Conservation (phyloP, 1,140 invertebrate genomes). For the Lasaia peninsularis region DNA sequence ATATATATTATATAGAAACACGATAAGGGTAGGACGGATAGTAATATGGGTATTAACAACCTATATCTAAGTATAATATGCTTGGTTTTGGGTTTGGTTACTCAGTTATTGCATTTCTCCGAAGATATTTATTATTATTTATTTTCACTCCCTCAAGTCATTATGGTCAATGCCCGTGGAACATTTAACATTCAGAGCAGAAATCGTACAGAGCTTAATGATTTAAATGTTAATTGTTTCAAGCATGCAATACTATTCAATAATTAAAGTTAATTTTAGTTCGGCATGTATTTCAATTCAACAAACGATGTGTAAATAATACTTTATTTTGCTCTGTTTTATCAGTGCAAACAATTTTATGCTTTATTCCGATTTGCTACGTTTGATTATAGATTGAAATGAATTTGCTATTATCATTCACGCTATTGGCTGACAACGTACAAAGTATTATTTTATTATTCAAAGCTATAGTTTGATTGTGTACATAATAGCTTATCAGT, state of each 20-base stretch:
- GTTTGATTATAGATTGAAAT: neutral
- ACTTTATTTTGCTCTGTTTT: conserved; percentile 27
- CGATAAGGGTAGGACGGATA: too few species aligned
- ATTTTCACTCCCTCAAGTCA: too few species aligned
- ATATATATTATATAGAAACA: too few species aligned
- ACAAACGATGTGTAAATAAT: conserved; percentile 33
- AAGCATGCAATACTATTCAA: conserved; percentile 16
- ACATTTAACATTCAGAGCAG: neutral
- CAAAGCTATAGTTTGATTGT: neutral
- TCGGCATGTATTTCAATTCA: conserved; percentile 20
- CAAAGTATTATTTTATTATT: conserved; percentile 3
- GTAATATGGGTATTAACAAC: too few species aligned
- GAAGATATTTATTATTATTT: too few species aligned
- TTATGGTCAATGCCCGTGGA: neutral
- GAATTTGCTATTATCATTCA: neutral
- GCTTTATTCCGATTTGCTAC: conserved; percentile 1
- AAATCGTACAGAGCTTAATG: neutral
- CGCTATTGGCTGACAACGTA: neutral
- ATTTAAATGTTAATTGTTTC: conserved; percentile 12
- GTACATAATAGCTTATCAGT: neutral
- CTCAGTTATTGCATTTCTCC: too few species aligned
- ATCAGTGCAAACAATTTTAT: conserved; percentile 6
- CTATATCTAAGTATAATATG: too few species aligned
- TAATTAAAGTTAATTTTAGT: conserved; percentile 18
- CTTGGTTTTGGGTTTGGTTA: too few species aligned